These are phyloP conservation scores for Neoscelio sp. DNA, from an alignment of 2,888 invertebrate genomes.

Conservation along the genomic window DNA sequence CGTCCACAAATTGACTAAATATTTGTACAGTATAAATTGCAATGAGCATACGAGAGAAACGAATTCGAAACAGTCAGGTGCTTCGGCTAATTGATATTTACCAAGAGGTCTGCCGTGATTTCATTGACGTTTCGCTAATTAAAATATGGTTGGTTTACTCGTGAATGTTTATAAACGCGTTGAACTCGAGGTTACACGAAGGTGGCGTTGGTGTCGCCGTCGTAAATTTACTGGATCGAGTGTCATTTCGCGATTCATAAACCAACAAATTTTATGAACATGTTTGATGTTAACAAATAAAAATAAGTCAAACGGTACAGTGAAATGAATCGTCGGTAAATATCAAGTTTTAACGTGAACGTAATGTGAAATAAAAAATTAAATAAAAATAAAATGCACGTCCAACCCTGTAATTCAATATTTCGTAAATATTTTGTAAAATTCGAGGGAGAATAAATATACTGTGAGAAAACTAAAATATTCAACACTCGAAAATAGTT, in stretches of 20 bases:
- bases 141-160: conserved; percentile 71
- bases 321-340: neutral
- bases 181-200: conserved; percentile 1
- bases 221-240: conserved; percentile 13
- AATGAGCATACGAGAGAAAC: conserved; percentile 52
- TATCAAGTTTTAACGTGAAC: neutral
- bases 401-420: too few relatives aligned
- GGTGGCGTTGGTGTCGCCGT: neutral
- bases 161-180: conserved; percentile 65
- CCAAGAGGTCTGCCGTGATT: conserved; percentile 71
- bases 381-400: too few relatives aligned
- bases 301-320: conserved; percentile 13
- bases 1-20: conserved; percentile 70
- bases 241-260: conserved; percentile 15
- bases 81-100: conserved; percentile 76
- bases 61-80: conserved; percentile 68
- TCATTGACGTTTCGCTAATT: conserved; percentile 73
- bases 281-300: neutral
- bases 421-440: too few relatives aligned
- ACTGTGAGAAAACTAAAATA: too few relatives aligned
- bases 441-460: too few relatives aligned
- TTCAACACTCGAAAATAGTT: too few relatives aligned
- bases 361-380: neutral
- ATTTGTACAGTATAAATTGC: conserved; percentile 72
- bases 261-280: neutral